phyloP scores from a whole-genome alignment of 2,113 vertebrate species.

The Hiodon tergisus region DNA sequence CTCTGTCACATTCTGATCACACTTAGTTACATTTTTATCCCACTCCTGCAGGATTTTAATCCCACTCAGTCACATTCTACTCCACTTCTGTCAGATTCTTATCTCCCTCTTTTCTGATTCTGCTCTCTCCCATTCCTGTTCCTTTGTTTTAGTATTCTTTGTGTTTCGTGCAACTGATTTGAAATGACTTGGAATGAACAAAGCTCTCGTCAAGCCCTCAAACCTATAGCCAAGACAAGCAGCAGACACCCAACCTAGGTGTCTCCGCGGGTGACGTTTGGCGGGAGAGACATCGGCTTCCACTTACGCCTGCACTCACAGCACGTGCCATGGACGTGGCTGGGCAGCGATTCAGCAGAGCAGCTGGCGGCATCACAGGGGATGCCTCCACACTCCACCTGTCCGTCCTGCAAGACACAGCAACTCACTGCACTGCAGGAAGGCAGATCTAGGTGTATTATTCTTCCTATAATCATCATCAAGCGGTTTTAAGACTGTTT shows the following conservation, averaged over 20 bases:
- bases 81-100: slow-evolving; percentile 35
- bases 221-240: no score
- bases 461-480: background rate
- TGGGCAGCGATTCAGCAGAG: slow-evolving; percentile 73
- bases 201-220: no score
- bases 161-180: no score
- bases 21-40: no score
- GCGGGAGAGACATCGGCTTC: background rate
- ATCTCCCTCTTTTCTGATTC: slow-evolving; percentile 19
- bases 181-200: no score
- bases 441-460: background rate
- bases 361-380: slow-evolving; percentile 78
- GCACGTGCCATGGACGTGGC: slow-evolving; percentile 76
- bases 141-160: background rate
- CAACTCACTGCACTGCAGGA: background rate
- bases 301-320: slow-evolving; percentile 89
- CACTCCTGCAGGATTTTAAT: no score
- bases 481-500: no score
- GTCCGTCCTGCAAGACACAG: slow-evolving; percentile 65
- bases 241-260: no score
- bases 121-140: slow-evolving; percentile 20
- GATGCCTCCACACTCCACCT: slow-evolving; percentile 81
- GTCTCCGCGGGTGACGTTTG: no score
- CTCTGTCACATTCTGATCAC: no score
- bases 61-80: slow-evolving; percentile 37